phyloP scores from a whole-genome alignment of 2,888 invertebrate species.

The Spodoptera littoralis region DNA sequence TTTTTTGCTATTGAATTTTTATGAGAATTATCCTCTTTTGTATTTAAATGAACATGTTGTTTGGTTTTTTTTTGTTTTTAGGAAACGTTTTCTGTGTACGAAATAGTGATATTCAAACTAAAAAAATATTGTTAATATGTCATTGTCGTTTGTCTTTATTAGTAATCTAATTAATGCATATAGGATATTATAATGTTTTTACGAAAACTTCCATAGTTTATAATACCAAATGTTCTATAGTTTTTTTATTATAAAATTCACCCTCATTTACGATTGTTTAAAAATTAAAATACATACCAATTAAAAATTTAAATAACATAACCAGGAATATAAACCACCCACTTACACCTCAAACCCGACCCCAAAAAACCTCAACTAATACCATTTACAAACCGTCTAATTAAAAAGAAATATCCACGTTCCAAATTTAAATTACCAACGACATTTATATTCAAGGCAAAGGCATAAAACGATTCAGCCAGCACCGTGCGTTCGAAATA shows the following conservation, averaged over 20 bases:
- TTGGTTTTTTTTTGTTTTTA: background rate
- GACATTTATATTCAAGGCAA: constrained; percentile 79
- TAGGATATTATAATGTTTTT: no score
- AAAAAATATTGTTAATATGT: no score
- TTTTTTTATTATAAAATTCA: background rate
- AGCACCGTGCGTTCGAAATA: constrained; percentile 77
- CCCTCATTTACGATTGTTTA: background rate
- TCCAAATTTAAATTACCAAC: constrained; percentile 72
- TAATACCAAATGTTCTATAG: background rate
- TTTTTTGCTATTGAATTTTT: constrained; percentile 15
- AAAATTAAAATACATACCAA: no score
- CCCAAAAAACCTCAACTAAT: constrained; percentile 50
- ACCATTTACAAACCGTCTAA: constrained; percentile 46
- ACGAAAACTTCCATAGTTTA: no score
- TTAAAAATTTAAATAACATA: no score
- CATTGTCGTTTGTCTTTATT: no score
- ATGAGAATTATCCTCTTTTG: constrained; percentile 32
- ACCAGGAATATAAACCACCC: constrained; percentile 1
- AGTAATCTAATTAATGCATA: no score
- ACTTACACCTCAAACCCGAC: constrained; percentile 24
- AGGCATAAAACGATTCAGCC: constrained; percentile 80
- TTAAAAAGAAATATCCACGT: constrained; percentile 74
- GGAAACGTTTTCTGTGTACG: background rate
- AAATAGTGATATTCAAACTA: no score
- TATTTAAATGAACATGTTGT: no score